Conservation (phyloP, 2,797 vertebrate species). For the Galago senegalensis region DNA sequence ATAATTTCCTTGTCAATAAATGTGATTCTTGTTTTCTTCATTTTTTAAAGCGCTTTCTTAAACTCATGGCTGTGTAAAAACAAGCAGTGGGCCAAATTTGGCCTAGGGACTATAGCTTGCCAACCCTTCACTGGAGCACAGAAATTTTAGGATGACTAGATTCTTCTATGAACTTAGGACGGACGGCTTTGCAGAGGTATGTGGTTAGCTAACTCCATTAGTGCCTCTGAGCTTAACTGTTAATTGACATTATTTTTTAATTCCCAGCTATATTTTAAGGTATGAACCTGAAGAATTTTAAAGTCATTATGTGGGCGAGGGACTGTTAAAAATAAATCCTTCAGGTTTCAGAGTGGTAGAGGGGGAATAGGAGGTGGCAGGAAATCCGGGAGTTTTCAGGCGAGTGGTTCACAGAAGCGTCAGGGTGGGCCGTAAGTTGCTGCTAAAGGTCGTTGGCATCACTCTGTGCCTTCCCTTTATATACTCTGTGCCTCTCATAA, state of each 20-base stretch:
- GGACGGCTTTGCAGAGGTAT: conserved; percentile 86
- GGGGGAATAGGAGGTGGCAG: conserved; percentile 89
- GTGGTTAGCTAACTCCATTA: conserved; percentile 88
- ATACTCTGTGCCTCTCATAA: conserved; percentile 89
- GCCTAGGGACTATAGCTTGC: neutral
- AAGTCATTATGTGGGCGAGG: conserved; percentile 91
- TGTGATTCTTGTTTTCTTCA: conserved; percentile 45
- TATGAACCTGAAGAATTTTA: conserved; percentile 93
- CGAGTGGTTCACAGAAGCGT: conserved; percentile 87
- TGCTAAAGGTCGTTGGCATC: conserved; percentile 86
- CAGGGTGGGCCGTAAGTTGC: conserved; percentile 81
- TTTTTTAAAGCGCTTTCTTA: conserved; percentile 48
- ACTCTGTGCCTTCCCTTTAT: conserved; percentile 87
- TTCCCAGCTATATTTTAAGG: conserved; percentile 92
- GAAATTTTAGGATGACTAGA: conserved; percentile 73
- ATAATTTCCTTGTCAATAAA: conserved; percentile 14
- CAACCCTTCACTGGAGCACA: neutral
- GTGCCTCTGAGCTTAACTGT: conserved; percentile 90
- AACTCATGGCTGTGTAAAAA: neutral
- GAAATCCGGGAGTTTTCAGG: conserved; percentile 86
- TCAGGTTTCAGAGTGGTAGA: conserved; percentile 89
- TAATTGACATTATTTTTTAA: conserved; percentile 93
- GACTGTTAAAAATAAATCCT: conserved; percentile 91
- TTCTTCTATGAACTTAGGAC: conserved; percentile 81
- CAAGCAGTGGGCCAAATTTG: neutral